These are phyloP conservation scores for Crocallis elinguaria DNA, from an alignment of 2,888 invertebrate species.

Conservation along the genomic window DNA sequence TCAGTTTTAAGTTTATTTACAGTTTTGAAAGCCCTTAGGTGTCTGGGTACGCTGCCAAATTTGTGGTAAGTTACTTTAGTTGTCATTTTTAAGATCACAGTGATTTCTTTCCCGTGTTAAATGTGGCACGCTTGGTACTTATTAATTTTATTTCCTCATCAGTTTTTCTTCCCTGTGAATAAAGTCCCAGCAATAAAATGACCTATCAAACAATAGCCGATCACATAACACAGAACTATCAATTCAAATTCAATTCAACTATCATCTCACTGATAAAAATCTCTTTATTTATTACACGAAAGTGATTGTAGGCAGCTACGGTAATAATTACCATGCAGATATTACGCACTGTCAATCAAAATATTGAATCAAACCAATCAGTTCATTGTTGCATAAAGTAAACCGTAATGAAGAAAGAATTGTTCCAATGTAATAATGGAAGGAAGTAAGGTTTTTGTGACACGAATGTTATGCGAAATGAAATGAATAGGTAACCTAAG, in stretches of 20 bases:
- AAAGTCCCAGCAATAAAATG: not conserved
- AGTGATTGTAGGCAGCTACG: not conserved
- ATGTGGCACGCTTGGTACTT: no score
- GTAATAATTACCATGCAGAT: not conserved
- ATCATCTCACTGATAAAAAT: slow-evolving; percentile 1
- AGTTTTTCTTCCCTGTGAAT: no score
- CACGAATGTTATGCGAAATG: slow-evolving; percentile 5
- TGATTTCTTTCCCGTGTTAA: no score
- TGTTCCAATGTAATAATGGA: slow-evolving; percentile 10
- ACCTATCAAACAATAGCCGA: not conserved
- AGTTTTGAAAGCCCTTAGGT: no score
- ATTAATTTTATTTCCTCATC: no score
- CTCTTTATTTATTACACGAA: slow-evolving; percentile 1
- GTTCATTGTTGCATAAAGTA: slow-evolving; percentile 17
- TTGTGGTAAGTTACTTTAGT: no score
- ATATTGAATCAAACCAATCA: no score
- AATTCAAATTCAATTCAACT: no score
- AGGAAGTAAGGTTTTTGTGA: slow-evolving; percentile 21
- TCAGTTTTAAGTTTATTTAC: no score
- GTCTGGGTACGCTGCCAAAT: no score
- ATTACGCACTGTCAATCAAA: slow-evolving; percentile 13
- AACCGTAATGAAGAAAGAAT: slow-evolving; percentile 6
- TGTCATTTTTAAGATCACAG: no score
- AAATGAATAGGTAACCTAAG: not conserved
- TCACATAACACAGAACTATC: not conserved